Evolutionary conservation across 2,113 vertebrate species (phyloP).

Genomic region (Aegithalos caudatus): DNA sequence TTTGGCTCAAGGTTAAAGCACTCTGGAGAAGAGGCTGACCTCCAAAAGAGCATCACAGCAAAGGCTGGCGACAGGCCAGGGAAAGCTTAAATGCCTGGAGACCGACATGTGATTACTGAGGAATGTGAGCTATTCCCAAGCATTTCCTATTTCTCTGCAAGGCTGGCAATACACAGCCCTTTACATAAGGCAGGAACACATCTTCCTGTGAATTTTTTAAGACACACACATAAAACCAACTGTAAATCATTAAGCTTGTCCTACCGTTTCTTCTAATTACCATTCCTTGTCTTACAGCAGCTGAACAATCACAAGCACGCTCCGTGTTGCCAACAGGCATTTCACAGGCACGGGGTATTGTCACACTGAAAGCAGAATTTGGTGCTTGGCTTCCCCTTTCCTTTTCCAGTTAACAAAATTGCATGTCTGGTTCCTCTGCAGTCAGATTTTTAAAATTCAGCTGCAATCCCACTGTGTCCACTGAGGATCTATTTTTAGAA

Average conservation of each 20-base stretch:
- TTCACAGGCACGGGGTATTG: background rate
- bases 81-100: background rate
- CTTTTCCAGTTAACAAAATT: background rate
- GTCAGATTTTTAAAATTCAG: slow-evolving; percentile 35
- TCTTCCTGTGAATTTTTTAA: background rate
- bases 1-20: slow-evolving; percentile 12
- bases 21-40: background rate
- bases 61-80: background rate
- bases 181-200: background rate
- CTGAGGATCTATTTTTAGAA: slow-evolving; percentile 36
- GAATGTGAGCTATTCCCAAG: background rate
- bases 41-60: slow-evolving; percentile 3
- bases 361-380: background rate
- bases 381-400: background rate
- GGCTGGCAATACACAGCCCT: background rate
- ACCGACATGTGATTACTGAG: background rate
- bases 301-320: background rate
- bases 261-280: background rate
- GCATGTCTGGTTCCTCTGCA: background rate
- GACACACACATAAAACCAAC: background rate
- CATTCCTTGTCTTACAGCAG: background rate
- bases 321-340: background rate
- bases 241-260: background rate
- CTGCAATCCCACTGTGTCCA: background rate
- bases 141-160: slow-evolving; percentile 24